A percentile compares a stretch with the other conserved stretches of the same genome.
Conservation (phyloP, 2,797 vertebrate genomes). For the Xiphorhynchus erythropygius region DNA sequence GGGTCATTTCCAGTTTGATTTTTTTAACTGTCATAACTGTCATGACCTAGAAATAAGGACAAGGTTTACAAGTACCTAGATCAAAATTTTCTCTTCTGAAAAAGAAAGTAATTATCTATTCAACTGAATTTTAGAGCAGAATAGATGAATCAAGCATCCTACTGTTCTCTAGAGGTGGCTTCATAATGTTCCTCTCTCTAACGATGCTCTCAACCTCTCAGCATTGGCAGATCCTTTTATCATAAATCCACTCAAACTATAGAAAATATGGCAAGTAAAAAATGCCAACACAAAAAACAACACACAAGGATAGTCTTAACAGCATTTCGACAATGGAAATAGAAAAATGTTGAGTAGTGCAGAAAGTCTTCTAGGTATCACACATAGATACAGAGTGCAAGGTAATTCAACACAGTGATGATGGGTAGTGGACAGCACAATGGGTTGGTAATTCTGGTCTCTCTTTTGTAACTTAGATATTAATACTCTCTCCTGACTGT, state of each 20-base stretch:
- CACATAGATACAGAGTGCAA: neutral
- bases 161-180: neutral
- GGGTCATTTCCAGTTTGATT: neutral
- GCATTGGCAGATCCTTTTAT: neutral
- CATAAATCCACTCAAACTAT: neutral
- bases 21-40: neutral
- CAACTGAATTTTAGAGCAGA: neutral
- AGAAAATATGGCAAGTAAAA: neutral
- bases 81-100: neutral
- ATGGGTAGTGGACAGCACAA: neutral
- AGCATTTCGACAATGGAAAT: neutral
- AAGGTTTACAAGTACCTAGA: neutral
- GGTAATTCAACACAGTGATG: neutral
- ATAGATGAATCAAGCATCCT: neutral
- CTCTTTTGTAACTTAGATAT: neutral
- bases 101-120: neutral
- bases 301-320: neutral
- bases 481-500: neutral
- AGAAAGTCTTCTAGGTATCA: neutral
- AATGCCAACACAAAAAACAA: neutral
- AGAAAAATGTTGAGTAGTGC: neutral
- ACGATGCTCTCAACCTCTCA: neutral
- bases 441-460: neutral
- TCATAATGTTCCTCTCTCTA: neutral
- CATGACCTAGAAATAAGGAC: neutral